Evolutionary conservation across 2,888 invertebrate genomes (phyloP), one percentile per base, ranked within the genome.

Genomic region (Scaptomyza tumidula): DNA sequence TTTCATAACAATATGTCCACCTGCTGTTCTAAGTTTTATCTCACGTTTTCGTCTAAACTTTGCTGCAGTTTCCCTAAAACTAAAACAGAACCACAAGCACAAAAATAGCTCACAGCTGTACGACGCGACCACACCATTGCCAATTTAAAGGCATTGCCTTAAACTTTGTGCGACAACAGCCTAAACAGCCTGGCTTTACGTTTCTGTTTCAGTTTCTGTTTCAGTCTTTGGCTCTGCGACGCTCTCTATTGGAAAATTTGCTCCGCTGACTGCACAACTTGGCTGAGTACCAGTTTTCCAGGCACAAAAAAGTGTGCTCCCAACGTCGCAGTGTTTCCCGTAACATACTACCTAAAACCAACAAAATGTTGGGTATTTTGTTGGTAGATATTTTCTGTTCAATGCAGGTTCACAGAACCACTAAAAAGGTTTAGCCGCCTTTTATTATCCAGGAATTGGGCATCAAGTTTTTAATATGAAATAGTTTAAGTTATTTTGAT

Each of bases 171-270:
- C 69, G 59, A 61, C 69, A 68, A 46, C 59, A 55, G 55, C 43
- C 52, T 29, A 56, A 61, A 60, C 48, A 65, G 60, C 41, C 44
- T 46, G 58, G 58, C 49, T 50, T 58, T 27, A 69, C 57, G 56
- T 62, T 74, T 70, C 70, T 16, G 66, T 59, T 75, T 71, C 66
- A 54, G 52, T 46, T 71, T 65, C 74, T 16, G 71, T 59, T 75
- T 71, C 71, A 54, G 53, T 48, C 66, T 65, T 65, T 65, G 45
- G 45, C 61, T 62, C 58, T 58, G 61, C 54, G 44, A 48, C 54
- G 33, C 73, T 70, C 76, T 74, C 75, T 66, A 48, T 62, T 81
- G 84, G 84, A 80, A 81, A 80, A 71, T 58, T 53, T 50, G 52
- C 62, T 67, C 78, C 65, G 81, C 49, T 54, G 66, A 64, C 74